Base-by-base conservation (phyloP, 2,888 invertebrate genomes). In the Anorthoa munda region DNA sequence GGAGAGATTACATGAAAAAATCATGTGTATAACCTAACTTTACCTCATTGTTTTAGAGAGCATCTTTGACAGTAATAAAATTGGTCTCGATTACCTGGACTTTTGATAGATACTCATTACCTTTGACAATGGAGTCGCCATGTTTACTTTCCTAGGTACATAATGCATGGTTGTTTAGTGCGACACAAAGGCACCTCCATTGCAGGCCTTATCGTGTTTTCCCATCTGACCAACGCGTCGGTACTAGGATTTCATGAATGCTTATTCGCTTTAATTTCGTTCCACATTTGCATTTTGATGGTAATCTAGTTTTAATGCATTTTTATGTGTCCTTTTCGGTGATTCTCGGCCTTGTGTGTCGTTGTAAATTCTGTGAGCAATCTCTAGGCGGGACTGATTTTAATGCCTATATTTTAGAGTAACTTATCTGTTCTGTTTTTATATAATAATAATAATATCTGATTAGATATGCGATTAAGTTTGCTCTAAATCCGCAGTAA, bases 271-370 rank as follows among this genome's bases (percentile, higher is more conserved):
- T 75, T 84, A 83, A 88, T 82, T 81, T 77, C 66, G 67, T 63
- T 48, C 68, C 64, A 23, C 17, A 85, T 87, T 88, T 82, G 68
- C 85, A 87, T 88, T 87, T 85, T 85, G 81, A 87, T 84, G 72
- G 56, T 68, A 64, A 83, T 82, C 78, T 82, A 45, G 61, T 72
- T 82, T 77, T 68, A 75, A 79, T 79, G 77, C 75, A 80, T 77
- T 83, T 76, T 81, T 75, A 60, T 61, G 50, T 74, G 51, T 56
- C 39, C 15, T 67, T 67, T 68, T 60, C 5, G 55, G 23, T 46
- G 50, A 51, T 46, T 23, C n/a, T 68, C 23, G 23, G 17, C 17
- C 21, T 71, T 26, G 12, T 68, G 18, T 31, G 39, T 55, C 12
- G 4, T 72, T 23, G 13, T 82, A n/a, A 39, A 48, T 48, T 58